Evolutionary conservation across 2,888 invertebrate genomes (phyloP), one percentile per base, ranked within the genome.

Genomic region (Drosophila flavopinicola): DNA sequence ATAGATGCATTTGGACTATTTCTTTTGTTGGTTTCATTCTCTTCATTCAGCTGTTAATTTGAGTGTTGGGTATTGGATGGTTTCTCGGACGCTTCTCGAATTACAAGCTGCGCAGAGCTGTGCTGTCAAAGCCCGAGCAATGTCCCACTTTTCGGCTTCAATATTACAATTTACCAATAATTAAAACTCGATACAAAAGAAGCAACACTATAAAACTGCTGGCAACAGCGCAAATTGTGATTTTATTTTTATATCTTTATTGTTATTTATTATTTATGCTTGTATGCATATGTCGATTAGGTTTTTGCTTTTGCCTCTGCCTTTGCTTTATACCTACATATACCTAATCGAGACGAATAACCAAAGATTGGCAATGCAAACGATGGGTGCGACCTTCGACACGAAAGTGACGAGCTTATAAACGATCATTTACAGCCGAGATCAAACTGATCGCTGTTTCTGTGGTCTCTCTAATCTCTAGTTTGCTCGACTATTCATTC

Each of bases 291-390:
- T 38, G 32, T 47, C 65, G 65, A 41, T 66, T 58, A 51, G 39
- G 37, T 63, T 29, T 63, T 32, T 17, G 10, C 66, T 57, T 53
- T 63, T 32, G 53, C 15, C 33, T 39, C 7, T 4, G 15, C 7
- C 11, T n/a, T n/a, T n/a, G n/a, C n/a, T n/a, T n/a, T n/a, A n/a
- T n/a, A n/a, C n/a, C n/a, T n/a, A n/a, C n/a, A n/a, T 42, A 42
- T 59, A 39, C 53, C 54, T 65, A 64, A 67, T 41, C 41, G 52
- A 67, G 60, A 37, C 60, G 49, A 44, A 68, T 56, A 58, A 38
- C 29, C 39, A 59, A 52, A 76, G 58, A 75, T 83, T 74, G 72
- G 72, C 80, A 72, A 77, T 70, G 75, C 70, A 77, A 82, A 70
- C 63, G 61, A 64, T 75, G 60, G 47, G 69, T 32, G 63, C 64